A percentile compares a stretch with the other conserved stretches of the same genome.
These are phyloP conservation scores for Syrphus vitripennis DNA, from an alignment of 2,888 invertebrate genomes.

Conservation along the genomic window DNA sequence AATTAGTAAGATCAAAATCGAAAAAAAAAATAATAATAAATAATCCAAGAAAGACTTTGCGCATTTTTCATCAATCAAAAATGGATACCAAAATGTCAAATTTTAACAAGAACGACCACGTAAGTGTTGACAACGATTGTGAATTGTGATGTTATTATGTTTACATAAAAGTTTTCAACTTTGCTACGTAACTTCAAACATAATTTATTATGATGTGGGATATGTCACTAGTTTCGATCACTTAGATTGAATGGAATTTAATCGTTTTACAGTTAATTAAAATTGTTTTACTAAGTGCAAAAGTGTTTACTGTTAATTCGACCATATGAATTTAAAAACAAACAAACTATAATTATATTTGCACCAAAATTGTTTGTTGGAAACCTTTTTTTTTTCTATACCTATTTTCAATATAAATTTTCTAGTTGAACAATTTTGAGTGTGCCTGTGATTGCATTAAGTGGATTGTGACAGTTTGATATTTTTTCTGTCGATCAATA, in stretches of 20 bases:
- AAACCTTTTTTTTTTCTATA: neutral
- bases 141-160: too few species aligned
- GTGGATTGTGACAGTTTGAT: conserved; percentile 44
- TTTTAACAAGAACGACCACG: conserved; percentile 56
- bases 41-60: too few species aligned
- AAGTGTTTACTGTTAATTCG: neutral
- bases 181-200: neutral
- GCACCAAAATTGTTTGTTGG: neutral
- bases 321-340: neutral
- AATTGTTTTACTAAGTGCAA: neutral
- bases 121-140: conserved; percentile 33
- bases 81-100: conserved; percentile 44
- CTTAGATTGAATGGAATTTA: neutral
- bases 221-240: neutral
- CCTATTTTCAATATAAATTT: neutral
- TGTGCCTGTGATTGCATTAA: conserved; percentile 29
- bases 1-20: neutral
- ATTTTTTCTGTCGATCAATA: conserved; percentile 13
- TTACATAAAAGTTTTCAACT: neutral
- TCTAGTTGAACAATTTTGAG: conserved; percentile 1
- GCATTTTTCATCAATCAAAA: neutral
- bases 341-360: neutral
- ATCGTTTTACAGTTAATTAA: neutral
- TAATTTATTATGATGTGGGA: too few species aligned
- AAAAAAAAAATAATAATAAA: neutral